A percentile compares a stretch with the other conserved stretches of the same genome.
These are phyloP conservation scores for Urocyon cinereoargenteus DNA, from an alignment of 2,797 vertebrate genomes.

Conservation along the genomic window DNA sequence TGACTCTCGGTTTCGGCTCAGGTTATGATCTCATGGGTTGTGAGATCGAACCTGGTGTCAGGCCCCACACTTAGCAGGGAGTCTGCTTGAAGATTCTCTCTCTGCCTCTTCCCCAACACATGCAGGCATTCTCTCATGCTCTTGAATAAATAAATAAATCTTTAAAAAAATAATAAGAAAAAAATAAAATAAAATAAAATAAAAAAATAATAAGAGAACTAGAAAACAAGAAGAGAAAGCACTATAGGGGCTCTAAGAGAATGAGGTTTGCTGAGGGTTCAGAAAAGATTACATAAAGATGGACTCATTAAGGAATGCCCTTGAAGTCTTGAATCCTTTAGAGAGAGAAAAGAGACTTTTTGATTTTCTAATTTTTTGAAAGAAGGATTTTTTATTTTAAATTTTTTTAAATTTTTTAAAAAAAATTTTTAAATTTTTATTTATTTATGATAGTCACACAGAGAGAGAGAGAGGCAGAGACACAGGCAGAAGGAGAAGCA, in stretches of 20 bases:
- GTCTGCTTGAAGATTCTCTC: background rate
- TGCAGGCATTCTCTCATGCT: background rate
- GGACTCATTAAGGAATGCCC: conserved; percentile 13
- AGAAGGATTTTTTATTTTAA: background rate
- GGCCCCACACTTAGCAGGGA: background rate
- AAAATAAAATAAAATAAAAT: too few relatives aligned
- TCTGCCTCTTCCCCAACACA: background rate
- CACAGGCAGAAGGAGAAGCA: too few relatives aligned
- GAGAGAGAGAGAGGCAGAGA: too few relatives aligned
- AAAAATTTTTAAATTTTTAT: too few relatives aligned
- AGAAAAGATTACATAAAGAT: background rate
- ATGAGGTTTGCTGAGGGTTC: background rate
- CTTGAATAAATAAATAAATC: background rate
- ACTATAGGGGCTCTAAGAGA: background rate
- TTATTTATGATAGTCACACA: too few relatives aligned
- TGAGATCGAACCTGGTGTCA: background rate
- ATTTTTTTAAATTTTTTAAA: too few relatives aligned
- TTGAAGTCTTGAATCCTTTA: conserved; percentile 5
- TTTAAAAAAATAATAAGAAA: background rate
- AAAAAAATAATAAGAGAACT: background rate
- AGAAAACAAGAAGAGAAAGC: conserved; percentile 29
- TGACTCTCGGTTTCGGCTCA: background rate
- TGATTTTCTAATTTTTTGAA: conserved; percentile 23
- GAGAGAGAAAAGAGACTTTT: conserved; percentile 33
- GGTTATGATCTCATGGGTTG: background rate